Percentiles rank a stretch among this genome's conserved stretches.
Evolutionary conservation across 2,113 vertebrate genomes (phyloP).

Genomic region (Nannospalax galili): DNA sequence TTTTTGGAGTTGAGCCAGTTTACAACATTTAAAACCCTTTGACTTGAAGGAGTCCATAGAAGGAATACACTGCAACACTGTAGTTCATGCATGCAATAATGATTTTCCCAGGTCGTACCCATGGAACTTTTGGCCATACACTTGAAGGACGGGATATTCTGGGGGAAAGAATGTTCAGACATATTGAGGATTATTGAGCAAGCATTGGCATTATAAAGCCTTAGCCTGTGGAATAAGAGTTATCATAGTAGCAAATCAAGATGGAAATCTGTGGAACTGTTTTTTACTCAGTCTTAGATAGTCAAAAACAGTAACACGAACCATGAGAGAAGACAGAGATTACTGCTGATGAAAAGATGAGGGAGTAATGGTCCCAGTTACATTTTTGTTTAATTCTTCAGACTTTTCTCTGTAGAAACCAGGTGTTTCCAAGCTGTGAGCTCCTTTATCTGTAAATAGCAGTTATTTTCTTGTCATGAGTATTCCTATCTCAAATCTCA

Average conservation of each 20-base stretch:
- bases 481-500: slow-evolving; percentile 23
- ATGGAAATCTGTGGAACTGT: background rate
- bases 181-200: background rate
- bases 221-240: background rate
- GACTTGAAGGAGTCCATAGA: background rate
- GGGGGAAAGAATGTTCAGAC: background rate
- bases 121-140: background rate
- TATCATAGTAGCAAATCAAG: background rate
- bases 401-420: background rate
- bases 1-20: background rate
- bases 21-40: slow-evolving; percentile 40
- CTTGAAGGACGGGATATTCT: background rate
- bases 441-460: slow-evolving; percentile 9
- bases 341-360: background rate
- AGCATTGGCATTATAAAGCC: background rate
- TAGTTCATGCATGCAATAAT: background rate
- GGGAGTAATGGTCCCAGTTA: background rate
- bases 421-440: background rate
- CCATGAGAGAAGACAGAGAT: background rate
- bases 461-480: slow-evolving; percentile 16
- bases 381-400: background rate
- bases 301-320: background rate
- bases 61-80: background rate
- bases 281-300: background rate
- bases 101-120: background rate